Evolutionary conservation across 2,888 invertebrate genomes (phyloP), one percentile per base, ranked within the genome.

Genomic region (Ochlodes sylvanus): DNA sequence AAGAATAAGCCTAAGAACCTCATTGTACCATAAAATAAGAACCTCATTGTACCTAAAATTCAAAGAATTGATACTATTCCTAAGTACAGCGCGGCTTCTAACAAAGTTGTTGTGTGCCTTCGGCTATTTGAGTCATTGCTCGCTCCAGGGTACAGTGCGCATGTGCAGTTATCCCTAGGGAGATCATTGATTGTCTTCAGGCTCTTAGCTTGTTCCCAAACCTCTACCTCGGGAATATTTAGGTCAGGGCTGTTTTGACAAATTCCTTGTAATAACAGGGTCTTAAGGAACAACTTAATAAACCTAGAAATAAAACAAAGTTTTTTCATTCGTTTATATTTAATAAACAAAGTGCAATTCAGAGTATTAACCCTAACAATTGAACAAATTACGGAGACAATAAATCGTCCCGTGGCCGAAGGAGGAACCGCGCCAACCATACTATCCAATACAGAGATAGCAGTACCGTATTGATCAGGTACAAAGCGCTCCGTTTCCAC

Each of bases 311-410:
- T 88, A 78, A 81, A 78, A 79, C 73, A 65, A 69, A 42, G 56
- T 66, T 80, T 78, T 87, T 91, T 92, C 88, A 91, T 92, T 93
- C 89, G 89, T 94, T 93, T 93, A 93, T 93, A 94, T 94, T 94
- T 92, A 92, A 92, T 94, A 93, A 93, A 93, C 90, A 93, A 93
- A 92, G 87, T 93, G 93, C 93, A 94, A 93, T 94, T 92, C 94
- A 94, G 93, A 93, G 90, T 84, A 85, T 92, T 92, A 92, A 88
- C 89, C 89, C 88, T 92, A 92, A 92, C 90, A 91, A 92, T 92
- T 92, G 91, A 92, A 92, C 90, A 92, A 90, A 90, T 90, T 77
- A 86, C 82, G 79, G 84, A 86, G 88, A 89, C 88, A 81, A 84
- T 79, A 81, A 77, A 77, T 80, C 80, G 86, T 87, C 88, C 88